Evolutionary conservation across 1,140 invertebrate genomes (phyloP).

Genomic region (Papilio machaon): DNA sequence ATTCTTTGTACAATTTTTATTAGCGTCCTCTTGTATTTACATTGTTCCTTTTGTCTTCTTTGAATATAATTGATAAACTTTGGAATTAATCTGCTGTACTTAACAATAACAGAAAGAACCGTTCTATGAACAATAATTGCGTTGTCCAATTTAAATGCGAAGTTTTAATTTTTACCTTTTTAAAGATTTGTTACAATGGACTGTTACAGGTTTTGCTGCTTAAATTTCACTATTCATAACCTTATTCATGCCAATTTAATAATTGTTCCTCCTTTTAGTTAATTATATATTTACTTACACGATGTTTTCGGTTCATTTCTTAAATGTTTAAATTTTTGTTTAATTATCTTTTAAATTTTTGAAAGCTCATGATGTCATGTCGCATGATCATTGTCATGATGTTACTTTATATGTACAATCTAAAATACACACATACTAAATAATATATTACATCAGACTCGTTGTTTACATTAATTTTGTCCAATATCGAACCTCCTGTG

Average conservation of each 20-base stretch:
- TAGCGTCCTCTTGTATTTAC: constrained; percentile 32
- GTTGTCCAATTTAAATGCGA: neutral
- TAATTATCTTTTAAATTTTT: too few relatives aligned
- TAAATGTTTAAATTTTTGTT: too few relatives aligned
- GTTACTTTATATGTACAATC: too few relatives aligned
- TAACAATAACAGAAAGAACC: neutral
- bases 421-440: neutral
- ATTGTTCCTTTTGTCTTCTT: constrained; percentile 32
- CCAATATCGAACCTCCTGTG: neutral
- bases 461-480: neutral
- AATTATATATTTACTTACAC: too few relatives aligned
- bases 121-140: neutral
- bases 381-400: too few relatives aligned
- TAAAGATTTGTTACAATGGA: neutral
- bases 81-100: neutral
- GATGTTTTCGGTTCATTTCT: too few relatives aligned
- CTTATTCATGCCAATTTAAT: too few relatives aligned
- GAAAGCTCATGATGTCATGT: too few relatives aligned
- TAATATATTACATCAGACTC: neutral
- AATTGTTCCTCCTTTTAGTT: too few relatives aligned
- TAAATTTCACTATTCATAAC: too few relatives aligned
- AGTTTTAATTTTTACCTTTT: neutral
- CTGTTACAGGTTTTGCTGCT: neutral
- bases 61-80: constrained; percentile 33
- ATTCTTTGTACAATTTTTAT: constrained; percentile 31